Conservation (phyloP, 2,888 invertebrate genomes). For the Drosophila vallismaia region DNA sequence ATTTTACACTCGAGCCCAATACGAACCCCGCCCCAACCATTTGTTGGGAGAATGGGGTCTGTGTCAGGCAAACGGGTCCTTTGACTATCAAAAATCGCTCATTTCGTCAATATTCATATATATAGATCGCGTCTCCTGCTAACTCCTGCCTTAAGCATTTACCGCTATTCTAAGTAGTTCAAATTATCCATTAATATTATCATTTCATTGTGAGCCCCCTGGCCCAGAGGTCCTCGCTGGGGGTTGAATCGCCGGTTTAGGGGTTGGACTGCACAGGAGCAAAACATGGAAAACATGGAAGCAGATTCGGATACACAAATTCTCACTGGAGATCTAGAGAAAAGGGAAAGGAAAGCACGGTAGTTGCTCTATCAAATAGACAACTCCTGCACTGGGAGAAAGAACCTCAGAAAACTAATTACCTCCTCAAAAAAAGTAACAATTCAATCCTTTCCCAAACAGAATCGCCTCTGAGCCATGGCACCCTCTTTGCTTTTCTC, state of each 20-base stretch:
- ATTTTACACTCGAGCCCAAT: constrained; percentile 68
- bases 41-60: constrained; percentile 41
- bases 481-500: constrained; percentile 24
- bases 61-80: constrained; percentile 40
- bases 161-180: constrained; percentile 57
- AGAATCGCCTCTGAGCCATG: constrained; percentile 23
- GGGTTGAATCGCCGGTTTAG: constrained; percentile 15
- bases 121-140: constrained; percentile 38
- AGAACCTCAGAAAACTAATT: constrained; percentile 6
- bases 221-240: constrained; percentile 21
- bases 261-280: constrained; percentile 18
- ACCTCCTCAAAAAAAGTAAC: not conserved
- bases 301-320: not conserved
- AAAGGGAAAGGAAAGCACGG: constrained; percentile 3
- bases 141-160: constrained; percentile 63
- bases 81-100: constrained; percentile 78
- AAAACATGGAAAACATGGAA: constrained; percentile 5
- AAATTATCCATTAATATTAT: constrained; percentile 46
- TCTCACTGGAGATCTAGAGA: not conserved
- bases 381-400: constrained; percentile 5
- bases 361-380: constrained; percentile 60
- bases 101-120: constrained; percentile 43
- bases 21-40: constrained; percentile 20
- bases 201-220: constrained; percentile 21
- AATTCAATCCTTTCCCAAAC: not conserved